Conservation (phyloP, 2,888 invertebrate genomes). For the Harpagoxenus sublaevis region DNA sequence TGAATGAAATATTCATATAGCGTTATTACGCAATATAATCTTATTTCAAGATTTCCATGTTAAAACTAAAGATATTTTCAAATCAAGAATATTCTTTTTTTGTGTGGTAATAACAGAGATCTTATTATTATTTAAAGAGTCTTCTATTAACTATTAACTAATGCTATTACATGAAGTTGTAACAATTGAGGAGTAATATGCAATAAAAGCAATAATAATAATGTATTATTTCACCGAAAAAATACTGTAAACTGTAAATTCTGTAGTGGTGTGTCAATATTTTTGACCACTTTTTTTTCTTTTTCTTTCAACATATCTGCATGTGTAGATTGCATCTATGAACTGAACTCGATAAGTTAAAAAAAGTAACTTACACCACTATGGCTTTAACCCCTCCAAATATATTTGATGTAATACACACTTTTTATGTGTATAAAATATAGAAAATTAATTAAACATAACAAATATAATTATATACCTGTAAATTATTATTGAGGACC, state of each 20-base stretch:
- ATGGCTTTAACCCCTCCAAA: neutral
- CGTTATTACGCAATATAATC: no score
- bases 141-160: neutral
- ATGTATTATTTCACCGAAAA: neutral
- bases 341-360: no score
- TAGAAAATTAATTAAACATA: neutral
- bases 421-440: neutral
- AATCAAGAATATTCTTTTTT: no score
- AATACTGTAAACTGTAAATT: no score
- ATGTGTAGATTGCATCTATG: no score
- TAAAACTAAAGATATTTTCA: no score
- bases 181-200: neutral
- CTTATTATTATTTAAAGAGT: neutral
- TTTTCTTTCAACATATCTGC: no score
- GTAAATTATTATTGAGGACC: conserved; percentile 89
- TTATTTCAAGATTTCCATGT: no score
- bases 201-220: neutral
- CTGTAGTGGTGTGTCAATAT: no score
- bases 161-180: neutral
- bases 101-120: neutral
- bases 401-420: neutral
- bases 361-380: no score
- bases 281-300: no score
- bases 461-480: conserved; percentile 75
- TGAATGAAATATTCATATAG: no score